Percentiles rank a stretch among this genome's conserved stretches.
These are phyloP conservation scores for Heliothis subflexa DNA, from an alignment of 1,140 invertebrate genomes.

Conservation along the genomic window DNA sequence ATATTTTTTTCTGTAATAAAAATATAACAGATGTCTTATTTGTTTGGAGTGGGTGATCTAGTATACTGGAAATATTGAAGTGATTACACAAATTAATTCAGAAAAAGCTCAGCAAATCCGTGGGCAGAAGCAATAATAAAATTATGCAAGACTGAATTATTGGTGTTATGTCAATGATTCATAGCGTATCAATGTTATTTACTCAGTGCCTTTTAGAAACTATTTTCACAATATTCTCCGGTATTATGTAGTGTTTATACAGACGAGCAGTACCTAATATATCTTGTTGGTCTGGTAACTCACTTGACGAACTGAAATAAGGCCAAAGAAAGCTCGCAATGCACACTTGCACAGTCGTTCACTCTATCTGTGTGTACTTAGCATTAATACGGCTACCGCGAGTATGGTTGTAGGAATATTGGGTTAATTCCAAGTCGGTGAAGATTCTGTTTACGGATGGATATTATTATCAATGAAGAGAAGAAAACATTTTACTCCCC, in stretches of 20 bases:
- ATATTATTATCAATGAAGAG: too few relatives aligned
- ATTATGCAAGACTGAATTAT: too few relatives aligned
- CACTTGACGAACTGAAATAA: conserved; percentile 3
- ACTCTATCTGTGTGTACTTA: neutral
- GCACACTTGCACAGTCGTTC: conserved; percentile 13
- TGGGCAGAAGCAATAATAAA: too few relatives aligned
- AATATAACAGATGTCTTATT: too few relatives aligned
- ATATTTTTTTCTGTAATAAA: too few relatives aligned
- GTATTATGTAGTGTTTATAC: neutral
- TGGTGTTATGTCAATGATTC: too few relatives aligned
- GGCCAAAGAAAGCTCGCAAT: conserved; percentile 24
- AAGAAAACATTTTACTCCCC: too few relatives aligned
- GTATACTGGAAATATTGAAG: too few relatives aligned
- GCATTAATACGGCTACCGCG: neutral
- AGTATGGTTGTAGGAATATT: neutral
- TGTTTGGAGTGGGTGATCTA: too few relatives aligned
- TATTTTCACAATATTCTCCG: neutral
- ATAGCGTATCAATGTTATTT: neutral
- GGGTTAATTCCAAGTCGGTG: neutral
- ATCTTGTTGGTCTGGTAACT: conserved; percentile 6
- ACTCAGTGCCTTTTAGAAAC: conserved; percentile 3
- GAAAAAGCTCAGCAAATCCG: too few relatives aligned
- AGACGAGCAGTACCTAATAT: neutral
- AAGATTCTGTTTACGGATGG: too few relatives aligned
- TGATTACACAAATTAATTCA: too few relatives aligned